Percentiles rank a stretch among this genome's conserved stretches.
Conservation (phyloP, 1,140 invertebrate genomes). For the Lepidurus packardi region DNA sequence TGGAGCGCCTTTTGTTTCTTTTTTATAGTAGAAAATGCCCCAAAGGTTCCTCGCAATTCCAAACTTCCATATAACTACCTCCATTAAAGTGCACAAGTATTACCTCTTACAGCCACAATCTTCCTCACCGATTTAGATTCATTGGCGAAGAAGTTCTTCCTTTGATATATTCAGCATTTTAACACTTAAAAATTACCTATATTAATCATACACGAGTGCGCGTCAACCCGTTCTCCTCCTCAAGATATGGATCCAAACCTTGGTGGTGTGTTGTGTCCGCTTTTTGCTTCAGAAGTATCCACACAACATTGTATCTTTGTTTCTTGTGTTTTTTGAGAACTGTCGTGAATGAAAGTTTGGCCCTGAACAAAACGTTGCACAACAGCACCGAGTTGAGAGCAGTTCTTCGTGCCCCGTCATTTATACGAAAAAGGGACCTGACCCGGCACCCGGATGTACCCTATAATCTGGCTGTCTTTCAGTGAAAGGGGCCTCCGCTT, state of each 20-base stretch:
- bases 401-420: conserved; percentile 11
- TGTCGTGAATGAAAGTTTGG: not conserved
- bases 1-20: not conserved
- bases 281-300: not conserved
- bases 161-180: too few species aligned
- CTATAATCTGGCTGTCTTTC: conserved; percentile 21
- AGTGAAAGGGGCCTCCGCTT: not conserved
- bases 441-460: not conserved
- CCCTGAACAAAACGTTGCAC: not conserved
- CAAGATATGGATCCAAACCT: too few species aligned
- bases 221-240: too few species aligned
- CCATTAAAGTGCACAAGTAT: too few species aligned
- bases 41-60: not conserved
- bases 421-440: not conserved
- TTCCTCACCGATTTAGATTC: too few species aligned
- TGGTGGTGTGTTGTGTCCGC: too few species aligned
- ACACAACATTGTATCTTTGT: not conserved
- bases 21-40: not conserved
- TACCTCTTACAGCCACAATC: too few species aligned
- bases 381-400: not conserved
- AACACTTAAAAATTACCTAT: too few species aligned
- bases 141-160: too few species aligned
- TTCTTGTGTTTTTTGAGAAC: not conserved
- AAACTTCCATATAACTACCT: not conserved
- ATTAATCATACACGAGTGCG: too few species aligned